These are phyloP conservation scores for Cistogaster globosa DNA, from an alignment of 2,888 invertebrate species.

Conservation along the genomic window DNA sequence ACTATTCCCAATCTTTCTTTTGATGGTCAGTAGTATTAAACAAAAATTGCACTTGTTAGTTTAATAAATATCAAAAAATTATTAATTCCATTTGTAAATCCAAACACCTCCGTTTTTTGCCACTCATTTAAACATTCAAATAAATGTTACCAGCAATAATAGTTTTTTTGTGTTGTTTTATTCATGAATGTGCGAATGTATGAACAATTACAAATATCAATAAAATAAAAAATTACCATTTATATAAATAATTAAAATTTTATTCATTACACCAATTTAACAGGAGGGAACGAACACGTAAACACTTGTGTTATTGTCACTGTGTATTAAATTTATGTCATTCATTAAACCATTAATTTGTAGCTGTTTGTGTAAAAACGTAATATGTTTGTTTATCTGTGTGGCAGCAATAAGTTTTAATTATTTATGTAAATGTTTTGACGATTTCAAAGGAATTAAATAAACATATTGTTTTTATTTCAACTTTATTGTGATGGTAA, in stretches of 20 bases:
- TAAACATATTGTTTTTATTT: conserved; percentile 12
- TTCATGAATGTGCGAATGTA: conserved; percentile 5
- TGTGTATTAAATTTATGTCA: conserved; percentile 41
- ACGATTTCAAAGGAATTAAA: conserved; percentile 28
- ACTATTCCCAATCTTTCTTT: not conserved
- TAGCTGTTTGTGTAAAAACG: not conserved
- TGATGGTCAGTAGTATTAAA: not conserved
- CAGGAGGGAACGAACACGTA: conserved; percentile 4
- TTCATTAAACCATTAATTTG: conserved; percentile 41
- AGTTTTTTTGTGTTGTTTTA: conserved; percentile 12
- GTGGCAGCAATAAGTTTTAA: not conserved
- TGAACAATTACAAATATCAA: conserved; percentile 30
- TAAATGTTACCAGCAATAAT: not conserved
- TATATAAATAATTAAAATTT: conserved; percentile 53
- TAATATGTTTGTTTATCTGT: not conserved
- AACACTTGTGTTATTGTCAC: conserved; percentile 12
- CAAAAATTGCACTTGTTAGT: not conserved
- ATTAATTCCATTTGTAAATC: not conserved
- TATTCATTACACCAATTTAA: conserved; percentile 30
- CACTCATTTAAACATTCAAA: not conserved
- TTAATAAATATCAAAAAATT: conserved; percentile 3
- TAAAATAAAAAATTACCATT: conserved; percentile 36
- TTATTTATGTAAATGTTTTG: conserved; percentile 49
- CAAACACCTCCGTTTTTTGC: not conserved
- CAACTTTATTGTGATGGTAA: not conserved